Evolutionary conservation across 2,113 vertebrate genomes (phyloP).

Genomic region (Charadrius vociferus): DNA sequence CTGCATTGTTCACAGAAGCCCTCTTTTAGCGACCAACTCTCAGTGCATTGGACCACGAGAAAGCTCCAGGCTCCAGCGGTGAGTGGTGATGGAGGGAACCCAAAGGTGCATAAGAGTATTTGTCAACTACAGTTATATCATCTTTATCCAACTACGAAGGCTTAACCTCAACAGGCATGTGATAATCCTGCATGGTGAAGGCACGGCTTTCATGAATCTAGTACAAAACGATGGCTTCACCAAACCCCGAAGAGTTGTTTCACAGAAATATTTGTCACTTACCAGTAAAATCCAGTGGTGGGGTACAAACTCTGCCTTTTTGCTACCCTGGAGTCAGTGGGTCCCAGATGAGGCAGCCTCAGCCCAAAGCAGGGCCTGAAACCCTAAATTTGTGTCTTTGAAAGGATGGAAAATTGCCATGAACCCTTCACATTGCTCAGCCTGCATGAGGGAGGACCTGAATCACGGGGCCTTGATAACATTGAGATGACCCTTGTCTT

Average conservation of each 20-base stretch:
- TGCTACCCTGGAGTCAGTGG: neutral
- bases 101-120: neutral
- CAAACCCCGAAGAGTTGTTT: neutral
- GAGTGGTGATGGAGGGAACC: neutral
- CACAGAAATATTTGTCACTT: neutral
- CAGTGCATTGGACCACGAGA: neutral
- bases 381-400: neutral
- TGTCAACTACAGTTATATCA: neutral
- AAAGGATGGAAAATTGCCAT: neutral
- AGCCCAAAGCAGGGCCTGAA: neutral
- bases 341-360: neutral
- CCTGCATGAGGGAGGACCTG: neutral
- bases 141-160: neutral
- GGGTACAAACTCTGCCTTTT: neutral
- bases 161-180: neutral
- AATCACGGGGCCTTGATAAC: neutral
- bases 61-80: neutral
- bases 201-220: neutral
- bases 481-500: neutral
- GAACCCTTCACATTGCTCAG: slow-evolving; percentile 8
- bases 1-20: neutral
- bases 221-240: neutral
- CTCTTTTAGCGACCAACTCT: neutral
- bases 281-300: neutral
- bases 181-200: neutral